These are phyloP conservation scores for Actinopyga echinites DNA, from an alignment of 53 echinoderm and acorn worm genomes.

Conservation along the genomic window DNA sequence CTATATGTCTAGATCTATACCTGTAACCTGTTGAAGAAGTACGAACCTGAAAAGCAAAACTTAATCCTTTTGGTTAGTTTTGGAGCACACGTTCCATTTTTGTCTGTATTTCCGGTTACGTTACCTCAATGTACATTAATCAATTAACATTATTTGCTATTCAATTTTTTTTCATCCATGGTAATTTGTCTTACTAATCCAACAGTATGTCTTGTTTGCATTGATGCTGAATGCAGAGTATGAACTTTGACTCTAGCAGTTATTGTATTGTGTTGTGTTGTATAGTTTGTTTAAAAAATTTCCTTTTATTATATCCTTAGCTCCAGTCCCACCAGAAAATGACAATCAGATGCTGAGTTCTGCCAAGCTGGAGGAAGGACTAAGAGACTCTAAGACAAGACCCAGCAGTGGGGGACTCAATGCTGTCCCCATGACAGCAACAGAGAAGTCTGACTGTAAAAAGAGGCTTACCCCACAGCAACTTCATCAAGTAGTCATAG, in stretches of 20 bases:
- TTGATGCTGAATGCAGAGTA: neutral
- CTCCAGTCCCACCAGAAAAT: constrained; percentile 67
- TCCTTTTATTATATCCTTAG: constrained; percentile 12
- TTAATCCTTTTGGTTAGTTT: too few species aligned
- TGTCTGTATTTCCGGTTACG: too few species aligned
- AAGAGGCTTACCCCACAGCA: constrained; percentile 88
- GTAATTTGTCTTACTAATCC: too few species aligned
- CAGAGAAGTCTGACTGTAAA: constrained; percentile 94
- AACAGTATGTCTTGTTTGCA: too few species aligned
- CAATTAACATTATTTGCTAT: too few species aligned
- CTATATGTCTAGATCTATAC: too few species aligned
- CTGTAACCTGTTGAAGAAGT: too few species aligned
- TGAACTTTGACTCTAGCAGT: neutral
- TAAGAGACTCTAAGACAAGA: constrained; percentile 55
- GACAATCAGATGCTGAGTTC: constrained; percentile 85
- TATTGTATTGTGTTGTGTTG: neutral
- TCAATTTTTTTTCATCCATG: too few species aligned
- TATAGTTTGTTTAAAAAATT: too few species aligned
- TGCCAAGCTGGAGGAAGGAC: constrained; percentile 73
- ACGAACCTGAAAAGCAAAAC: too few species aligned
- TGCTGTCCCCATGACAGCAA: constrained; percentile 91
- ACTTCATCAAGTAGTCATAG: constrained; percentile 88
- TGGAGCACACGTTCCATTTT: too few species aligned
- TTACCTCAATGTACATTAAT: too few species aligned
- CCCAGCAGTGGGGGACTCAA: constrained; percentile 94